phyloP scores from a whole-genome alignment of 2,113 vertebrate genomes.

The Nanger granti region DNA sequence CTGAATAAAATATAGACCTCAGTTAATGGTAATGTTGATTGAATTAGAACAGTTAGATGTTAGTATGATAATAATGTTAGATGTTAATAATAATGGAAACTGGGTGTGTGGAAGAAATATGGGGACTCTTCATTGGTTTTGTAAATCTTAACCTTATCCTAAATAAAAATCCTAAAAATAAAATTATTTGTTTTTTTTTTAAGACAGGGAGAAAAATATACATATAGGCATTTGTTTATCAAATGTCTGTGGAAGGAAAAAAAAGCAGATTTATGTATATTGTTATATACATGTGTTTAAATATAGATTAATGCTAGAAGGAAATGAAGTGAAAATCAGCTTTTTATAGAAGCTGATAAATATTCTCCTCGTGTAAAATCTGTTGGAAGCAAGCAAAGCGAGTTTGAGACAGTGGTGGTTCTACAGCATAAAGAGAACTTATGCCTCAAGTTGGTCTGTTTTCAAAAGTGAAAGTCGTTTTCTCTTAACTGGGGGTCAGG shows the following conservation, averaged over 20 bases:
- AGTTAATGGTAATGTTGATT: not conserved
- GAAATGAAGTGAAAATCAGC: not conserved
- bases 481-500: not conserved
- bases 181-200: not conserved
- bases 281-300: not conserved
- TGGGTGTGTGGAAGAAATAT: not conserved
- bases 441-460: not conserved
- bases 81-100: not conserved
- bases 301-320: not conserved
- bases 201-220: not conserved
- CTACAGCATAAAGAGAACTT: not conserved
- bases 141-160: not conserved
- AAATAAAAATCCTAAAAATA: not conserved
- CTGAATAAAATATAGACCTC: not conserved
- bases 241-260: not conserved
- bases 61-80: not conserved
- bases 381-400: not conserved
- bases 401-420: not conserved
- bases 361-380: not conserved
- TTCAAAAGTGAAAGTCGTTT: not conserved
- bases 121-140: not conserved
- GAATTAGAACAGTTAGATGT: not conserved
- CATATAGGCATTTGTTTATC: not conserved
- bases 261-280: not conserved
- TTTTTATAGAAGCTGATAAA: slow-evolving; percentile 7